These are phyloP conservation scores for Bacillus rossius DNA, from an alignment of 1,140 invertebrate genomes.

Conservation along the genomic window DNA sequence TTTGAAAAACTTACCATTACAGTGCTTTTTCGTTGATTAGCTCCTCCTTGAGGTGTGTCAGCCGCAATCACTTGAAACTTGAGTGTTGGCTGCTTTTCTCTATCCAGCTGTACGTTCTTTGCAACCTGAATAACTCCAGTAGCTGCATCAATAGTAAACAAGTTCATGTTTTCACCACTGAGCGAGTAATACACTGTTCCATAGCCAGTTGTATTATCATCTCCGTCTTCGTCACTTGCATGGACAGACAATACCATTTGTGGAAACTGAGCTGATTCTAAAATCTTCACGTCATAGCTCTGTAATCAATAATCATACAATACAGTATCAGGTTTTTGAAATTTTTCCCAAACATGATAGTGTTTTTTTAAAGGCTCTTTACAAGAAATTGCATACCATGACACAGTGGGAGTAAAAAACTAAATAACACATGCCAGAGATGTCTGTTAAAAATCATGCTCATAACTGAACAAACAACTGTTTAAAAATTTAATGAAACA, in stretches of 20 bases:
- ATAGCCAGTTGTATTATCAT: constrained; percentile 56
- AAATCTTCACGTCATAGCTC: constrained; percentile 60
- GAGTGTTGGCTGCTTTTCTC: constrained; percentile 64
- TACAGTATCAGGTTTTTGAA: too few species aligned
- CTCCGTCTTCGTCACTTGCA: constrained; percentile 64
- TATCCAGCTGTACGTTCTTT: constrained; percentile 60
- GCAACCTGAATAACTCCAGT: constrained; percentile 47
- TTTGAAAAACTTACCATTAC: constrained; percentile 36
- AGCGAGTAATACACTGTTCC: constrained; percentile 62
- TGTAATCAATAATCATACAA: constrained; percentile 36
- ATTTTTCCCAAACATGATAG: too few species aligned
- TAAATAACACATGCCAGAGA: too few species aligned
- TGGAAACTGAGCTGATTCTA: constrained; percentile 62
- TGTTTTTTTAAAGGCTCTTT: too few species aligned
- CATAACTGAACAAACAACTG: too few species aligned
- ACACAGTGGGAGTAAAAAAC: too few species aligned
- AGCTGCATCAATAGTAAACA: constrained; percentile 61
- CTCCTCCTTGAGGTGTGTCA: constrained; percentile 61
- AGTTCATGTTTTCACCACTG: constrained; percentile 61
- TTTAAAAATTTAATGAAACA: too few species aligned
- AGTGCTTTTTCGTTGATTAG: constrained; percentile 54
- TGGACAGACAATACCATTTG: constrained; percentile 61
- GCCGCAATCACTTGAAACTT: constrained; percentile 63
- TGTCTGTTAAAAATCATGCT: too few species aligned
- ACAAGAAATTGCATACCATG: too few species aligned